These are phyloP conservation scores for Poecilia velifera DNA, from an alignment of 2,797 vertebrate genomes.

Conservation along the genomic window DNA sequence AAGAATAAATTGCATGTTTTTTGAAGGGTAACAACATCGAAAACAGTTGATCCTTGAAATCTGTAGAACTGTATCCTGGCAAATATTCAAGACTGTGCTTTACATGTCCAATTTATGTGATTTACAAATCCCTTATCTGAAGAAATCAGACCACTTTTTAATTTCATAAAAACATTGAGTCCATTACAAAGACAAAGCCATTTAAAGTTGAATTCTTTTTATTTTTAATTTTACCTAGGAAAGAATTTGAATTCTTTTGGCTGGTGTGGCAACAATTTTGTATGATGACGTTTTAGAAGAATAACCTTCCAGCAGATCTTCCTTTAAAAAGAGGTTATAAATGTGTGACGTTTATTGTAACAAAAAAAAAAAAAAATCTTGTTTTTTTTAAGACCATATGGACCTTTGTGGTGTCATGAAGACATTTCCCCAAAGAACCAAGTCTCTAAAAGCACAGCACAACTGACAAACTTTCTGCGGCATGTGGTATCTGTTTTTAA, in stretches of 20 bases:
- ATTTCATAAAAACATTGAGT: not conserved
- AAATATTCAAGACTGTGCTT: not conserved
- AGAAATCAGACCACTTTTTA: not conserved
- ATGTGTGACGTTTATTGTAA: constrained; percentile 12
- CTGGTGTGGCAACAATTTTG: not conserved
- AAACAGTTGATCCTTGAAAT: not conserved
- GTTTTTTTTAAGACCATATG: constrained; percentile 83
- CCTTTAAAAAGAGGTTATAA: not conserved
- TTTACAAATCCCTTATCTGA: not conserved
- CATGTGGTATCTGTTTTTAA: constrained; percentile 97
- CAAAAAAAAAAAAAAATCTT: constrained; percentile 24
- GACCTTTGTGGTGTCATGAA: constrained; percentile 97
- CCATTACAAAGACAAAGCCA: not conserved
- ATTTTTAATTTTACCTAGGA: not conserved
- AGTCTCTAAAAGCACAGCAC: constrained; percentile 92
- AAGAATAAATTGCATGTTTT: not conserved
- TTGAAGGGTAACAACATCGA: not conserved
- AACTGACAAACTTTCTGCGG: constrained; percentile 92
- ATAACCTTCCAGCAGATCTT: not conserved
- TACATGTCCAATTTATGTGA: not conserved
- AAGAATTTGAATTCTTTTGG: not conserved
- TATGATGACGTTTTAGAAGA: not conserved
- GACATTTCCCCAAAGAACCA: constrained; percentile 98
- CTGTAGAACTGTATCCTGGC: not conserved
- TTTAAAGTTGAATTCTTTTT: no score